A percentile compares a stretch with the other conserved stretches of the same genome.
Conservation (phyloP, 1,140 invertebrate genomes). For the Philotrypesis tridentata region DNA sequence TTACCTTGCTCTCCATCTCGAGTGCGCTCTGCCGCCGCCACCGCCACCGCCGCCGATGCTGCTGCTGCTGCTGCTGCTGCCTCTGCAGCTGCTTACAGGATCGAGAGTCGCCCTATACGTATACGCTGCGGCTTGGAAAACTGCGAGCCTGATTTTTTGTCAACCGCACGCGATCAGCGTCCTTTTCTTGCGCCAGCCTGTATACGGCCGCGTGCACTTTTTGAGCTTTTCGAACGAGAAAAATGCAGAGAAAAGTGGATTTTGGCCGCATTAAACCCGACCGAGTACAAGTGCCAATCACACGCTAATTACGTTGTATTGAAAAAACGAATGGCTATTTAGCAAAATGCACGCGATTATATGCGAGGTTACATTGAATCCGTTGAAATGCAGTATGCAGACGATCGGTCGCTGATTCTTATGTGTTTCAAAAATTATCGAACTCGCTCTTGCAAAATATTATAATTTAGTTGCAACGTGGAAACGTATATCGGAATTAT, state of each 20-base stretch:
- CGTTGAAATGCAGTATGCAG: no score
- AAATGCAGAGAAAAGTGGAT: background rate
- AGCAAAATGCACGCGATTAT: no score
- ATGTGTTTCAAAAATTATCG: no score
- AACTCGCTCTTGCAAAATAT: no score
- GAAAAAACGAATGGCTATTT: no score
- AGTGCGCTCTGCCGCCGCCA: constrained; percentile 2
- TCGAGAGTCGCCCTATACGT: background rate
- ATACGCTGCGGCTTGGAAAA: background rate
- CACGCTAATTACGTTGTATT: background rate
- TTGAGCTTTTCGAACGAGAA: background rate
- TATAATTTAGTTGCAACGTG: no score
- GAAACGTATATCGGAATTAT: no score
- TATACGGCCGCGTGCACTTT: background rate
- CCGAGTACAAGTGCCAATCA: background rate
- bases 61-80: background rate
- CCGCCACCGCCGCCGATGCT: background rate
- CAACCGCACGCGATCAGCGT: background rate
- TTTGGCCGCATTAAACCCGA: background rate
- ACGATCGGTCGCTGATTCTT: no score
- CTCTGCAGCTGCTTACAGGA: background rate
- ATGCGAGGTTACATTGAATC: no score
- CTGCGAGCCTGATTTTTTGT: background rate
- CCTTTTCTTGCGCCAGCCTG: background rate
- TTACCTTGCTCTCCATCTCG: constrained; percentile 59